Conservation (phyloP, 1,140 invertebrate genomes). For the Philopotamus ludificatus region DNA sequence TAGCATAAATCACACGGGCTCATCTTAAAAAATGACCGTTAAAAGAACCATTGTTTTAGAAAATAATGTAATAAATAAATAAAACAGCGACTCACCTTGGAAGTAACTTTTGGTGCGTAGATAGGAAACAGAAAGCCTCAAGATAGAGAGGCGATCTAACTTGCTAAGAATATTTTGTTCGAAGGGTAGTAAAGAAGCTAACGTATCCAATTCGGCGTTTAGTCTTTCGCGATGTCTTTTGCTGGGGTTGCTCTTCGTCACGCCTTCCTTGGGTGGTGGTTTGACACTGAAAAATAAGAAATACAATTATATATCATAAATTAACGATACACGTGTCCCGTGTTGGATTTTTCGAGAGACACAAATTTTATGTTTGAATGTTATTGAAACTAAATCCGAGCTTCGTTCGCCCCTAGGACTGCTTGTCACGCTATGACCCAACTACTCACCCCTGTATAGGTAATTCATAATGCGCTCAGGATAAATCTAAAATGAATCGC, state of each 20-base stretch:
- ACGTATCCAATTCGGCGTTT: conserved; percentile 95
- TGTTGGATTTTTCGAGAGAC: no score
- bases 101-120: conserved; percentile 98
- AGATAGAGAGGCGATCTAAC: conserved; percentile 95
- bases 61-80: background rate
- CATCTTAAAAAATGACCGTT: no score
- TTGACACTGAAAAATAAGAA: conserved; percentile 76
- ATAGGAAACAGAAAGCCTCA: conserved; percentile 96
- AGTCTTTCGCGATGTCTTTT: conserved; percentile 96
- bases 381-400: conserved; percentile 25
- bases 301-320: conserved; percentile 25
- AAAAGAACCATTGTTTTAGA: no score
- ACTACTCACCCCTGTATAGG: conserved; percentile 7
- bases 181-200: conserved; percentile 96
- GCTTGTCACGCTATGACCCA: conserved; percentile 7
- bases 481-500: background rate
- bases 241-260: conserved; percentile 98
- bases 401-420: background rate
- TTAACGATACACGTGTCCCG: no score
- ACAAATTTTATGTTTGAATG: background rate
- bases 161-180: conserved; percentile 98
- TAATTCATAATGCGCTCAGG: conserved; percentile 22
- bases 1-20: no score
- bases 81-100: conserved; percentile 75
- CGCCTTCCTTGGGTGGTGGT: conserved; percentile 91